A percentile compares a stretch with the other conserved stretches of the same genome.
Evolutionary conservation across 2,888 invertebrate species (phyloP).

Genomic region (Cephalotes varians): DNA sequence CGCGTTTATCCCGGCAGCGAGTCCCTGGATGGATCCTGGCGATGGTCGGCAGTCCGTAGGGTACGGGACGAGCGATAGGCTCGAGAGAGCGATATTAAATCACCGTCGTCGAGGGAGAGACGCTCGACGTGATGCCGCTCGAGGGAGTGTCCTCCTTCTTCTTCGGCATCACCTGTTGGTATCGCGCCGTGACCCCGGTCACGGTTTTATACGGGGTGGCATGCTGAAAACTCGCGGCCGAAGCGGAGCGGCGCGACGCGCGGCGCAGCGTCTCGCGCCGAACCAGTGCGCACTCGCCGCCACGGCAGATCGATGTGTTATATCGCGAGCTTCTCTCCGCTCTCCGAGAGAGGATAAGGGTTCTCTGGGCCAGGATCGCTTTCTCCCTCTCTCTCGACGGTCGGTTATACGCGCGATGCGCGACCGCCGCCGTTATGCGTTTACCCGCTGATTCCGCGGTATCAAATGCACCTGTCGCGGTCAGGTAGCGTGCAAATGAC

Average conservation of each 20-base stretch:
- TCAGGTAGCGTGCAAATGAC: conserved; percentile 46
- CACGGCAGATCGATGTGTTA: conserved; percentile 79
- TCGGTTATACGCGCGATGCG: conserved; percentile 31
- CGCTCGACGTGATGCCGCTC: conserved; percentile 72
- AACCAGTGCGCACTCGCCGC: conserved; percentile 76
- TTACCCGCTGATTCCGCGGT: conserved; percentile 37
- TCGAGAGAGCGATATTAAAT: conserved; percentile 62
- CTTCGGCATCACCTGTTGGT: conserved; percentile 84
- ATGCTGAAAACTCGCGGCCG: conserved; percentile 55
- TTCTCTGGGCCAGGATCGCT: neutral
- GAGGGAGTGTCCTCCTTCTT: conserved; percentile 82
- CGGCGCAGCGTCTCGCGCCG: conserved; percentile 27
- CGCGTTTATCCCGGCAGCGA: neutral
- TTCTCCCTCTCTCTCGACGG: conserved; percentile 38
- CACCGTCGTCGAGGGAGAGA: conserved; percentile 66
- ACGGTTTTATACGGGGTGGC: conserved; percentile 73
- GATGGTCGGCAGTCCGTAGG: conserved; percentile 6
- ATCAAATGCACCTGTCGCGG: conserved; percentile 25
- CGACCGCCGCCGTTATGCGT: neutral
- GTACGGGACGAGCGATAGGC: conserved; percentile 20
- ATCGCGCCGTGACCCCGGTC: conserved; percentile 78
- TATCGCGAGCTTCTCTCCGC: conserved; percentile 71
- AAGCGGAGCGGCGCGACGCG: neutral
- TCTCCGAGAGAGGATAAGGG: conserved; percentile 39
- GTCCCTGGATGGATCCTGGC: conserved; percentile 26